phyloP scores from a whole-genome alignment of 1,140 invertebrate species.

The Saccostrea echinata region DNA sequence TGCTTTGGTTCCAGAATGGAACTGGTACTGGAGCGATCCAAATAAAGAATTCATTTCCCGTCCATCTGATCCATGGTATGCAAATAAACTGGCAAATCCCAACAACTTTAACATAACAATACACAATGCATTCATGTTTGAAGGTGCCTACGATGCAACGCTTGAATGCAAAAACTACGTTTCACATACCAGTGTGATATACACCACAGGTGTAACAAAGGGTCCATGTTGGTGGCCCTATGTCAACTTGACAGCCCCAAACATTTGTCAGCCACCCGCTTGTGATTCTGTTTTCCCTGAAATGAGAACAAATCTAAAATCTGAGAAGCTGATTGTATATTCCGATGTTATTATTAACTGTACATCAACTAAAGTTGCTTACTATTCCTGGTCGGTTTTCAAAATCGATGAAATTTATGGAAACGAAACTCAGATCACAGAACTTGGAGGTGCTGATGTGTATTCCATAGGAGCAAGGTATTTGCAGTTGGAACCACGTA shows the following conservation, averaged over 20 bases:
- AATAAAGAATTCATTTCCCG: not conserved
- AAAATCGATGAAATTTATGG: slow-evolving; percentile 47
- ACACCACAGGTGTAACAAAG: slow-evolving; percentile 57
- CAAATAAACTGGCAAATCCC: slow-evolving; percentile 18
- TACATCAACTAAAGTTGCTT: slow-evolving; percentile 63
- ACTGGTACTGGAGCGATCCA: slow-evolving; percentile 46
- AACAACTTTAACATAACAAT: slow-evolving; percentile 47
- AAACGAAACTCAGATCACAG: slow-evolving; percentile 59
- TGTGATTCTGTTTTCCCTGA: slow-evolving; percentile 51
- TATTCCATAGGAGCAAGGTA: slow-evolving; percentile 60
- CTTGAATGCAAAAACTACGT: slow-evolving; percentile 59
- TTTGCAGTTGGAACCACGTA: slow-evolving; percentile 52
- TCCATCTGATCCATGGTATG: slow-evolving; percentile 33
- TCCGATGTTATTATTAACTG: slow-evolving; percentile 64
- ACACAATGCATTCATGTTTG: slow-evolving; percentile 51
- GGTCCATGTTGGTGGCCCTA: slow-evolving; percentile 65
- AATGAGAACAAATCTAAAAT: slow-evolving; percentile 54
- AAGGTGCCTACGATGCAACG: slow-evolving; percentile 53
- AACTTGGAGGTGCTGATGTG: slow-evolving; percentile 57
- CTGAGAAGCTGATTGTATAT: slow-evolving; percentile 60
- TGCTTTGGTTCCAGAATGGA: slow-evolving; percentile 55
- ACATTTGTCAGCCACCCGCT: slow-evolving; percentile 52
- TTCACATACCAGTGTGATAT: slow-evolving; percentile 44
- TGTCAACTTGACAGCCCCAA: slow-evolving; percentile 58
- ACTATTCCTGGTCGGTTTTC: slow-evolving; percentile 60